Evolutionary conservation across 2,888 invertebrate genomes (phyloP).

Genomic region (Drosophila subquinaria): DNA sequence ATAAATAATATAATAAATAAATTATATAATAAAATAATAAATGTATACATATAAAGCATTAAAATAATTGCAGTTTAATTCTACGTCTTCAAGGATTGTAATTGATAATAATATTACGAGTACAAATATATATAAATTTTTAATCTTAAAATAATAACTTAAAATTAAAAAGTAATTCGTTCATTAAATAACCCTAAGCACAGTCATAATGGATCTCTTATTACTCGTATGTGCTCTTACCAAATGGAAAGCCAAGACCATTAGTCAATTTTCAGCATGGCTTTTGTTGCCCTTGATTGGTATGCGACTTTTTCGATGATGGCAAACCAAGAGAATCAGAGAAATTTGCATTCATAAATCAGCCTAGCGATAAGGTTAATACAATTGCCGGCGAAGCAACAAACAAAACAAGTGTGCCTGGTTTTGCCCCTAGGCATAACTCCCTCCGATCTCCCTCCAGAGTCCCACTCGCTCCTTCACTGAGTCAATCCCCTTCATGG

Average conservation of each 20-base stretch:
- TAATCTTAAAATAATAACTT: not conserved
- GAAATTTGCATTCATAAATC: conserved; percentile 71
- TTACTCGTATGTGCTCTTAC: not conserved
- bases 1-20: no score
- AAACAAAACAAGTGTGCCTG: conserved; percentile 31
- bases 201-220: not conserved
- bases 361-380: conserved; percentile 71
- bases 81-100: no score
- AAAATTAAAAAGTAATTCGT: not conserved
- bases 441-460: not conserved
- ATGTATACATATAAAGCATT: no score
- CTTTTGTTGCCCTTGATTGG: conserved; percentile 42
- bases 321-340: conserved; percentile 23
- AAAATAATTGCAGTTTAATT: no score
- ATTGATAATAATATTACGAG: no score
- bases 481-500: conserved; percentile 10
- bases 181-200: not conserved
- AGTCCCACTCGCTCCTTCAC: not conserved
- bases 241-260: conserved; percentile 27
- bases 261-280: conserved; percentile 48
- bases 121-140: not conserved
- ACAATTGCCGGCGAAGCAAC: conserved; percentile 54
- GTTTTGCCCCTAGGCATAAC: not conserved
- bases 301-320: conserved; percentile 37
- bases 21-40: no score